Conservation (phyloP, 2,797 vertebrate species). For the Hydrocynus forskahlii region DNA sequence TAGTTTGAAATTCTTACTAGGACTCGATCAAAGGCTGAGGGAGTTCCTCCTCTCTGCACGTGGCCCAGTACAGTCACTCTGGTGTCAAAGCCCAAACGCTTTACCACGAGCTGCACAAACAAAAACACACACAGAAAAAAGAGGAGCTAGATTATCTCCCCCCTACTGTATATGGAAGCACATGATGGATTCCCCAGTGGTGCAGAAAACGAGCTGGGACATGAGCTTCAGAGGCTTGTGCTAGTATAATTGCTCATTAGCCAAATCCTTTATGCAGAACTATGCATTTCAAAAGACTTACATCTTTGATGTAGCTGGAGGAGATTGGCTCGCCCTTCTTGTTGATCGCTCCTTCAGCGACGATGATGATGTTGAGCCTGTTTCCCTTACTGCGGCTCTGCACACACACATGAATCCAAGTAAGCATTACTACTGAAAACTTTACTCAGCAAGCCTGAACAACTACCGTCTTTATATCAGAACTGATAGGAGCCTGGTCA, state of each 20-base stretch:
- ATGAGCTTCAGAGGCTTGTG: background rate
- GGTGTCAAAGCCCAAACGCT: conserved; percentile 90
- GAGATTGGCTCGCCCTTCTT: conserved; percentile 84
- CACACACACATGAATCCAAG: conserved; percentile 40
- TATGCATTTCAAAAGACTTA: conserved; percentile 69
- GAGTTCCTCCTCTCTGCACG: conserved; percentile 93
- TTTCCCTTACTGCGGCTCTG: conserved; percentile 91
- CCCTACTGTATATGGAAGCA: background rate
- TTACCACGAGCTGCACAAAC: conserved; percentile 83
- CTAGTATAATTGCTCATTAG: background rate
- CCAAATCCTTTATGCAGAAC: background rate
- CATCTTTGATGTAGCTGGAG: conserved; percentile 89
- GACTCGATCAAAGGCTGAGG: conserved; percentile 89
- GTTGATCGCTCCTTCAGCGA: conserved; percentile 92
- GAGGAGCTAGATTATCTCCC: background rate
- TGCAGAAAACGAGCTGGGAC: background rate
- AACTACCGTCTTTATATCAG: background rate
- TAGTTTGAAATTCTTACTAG: conserved; percentile 70
- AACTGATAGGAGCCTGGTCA: background rate
- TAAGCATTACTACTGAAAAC: conserved; percentile 3
- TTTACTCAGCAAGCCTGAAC: background rate
- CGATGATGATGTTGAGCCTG: conserved; percentile 92
- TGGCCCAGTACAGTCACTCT: conserved; percentile 95
- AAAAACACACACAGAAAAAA: conserved; percentile 33
- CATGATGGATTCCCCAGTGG: background rate